Evolutionary conservation across 2,888 invertebrate species (phyloP).

Genomic region (Philhelius pedissequus): DNA sequence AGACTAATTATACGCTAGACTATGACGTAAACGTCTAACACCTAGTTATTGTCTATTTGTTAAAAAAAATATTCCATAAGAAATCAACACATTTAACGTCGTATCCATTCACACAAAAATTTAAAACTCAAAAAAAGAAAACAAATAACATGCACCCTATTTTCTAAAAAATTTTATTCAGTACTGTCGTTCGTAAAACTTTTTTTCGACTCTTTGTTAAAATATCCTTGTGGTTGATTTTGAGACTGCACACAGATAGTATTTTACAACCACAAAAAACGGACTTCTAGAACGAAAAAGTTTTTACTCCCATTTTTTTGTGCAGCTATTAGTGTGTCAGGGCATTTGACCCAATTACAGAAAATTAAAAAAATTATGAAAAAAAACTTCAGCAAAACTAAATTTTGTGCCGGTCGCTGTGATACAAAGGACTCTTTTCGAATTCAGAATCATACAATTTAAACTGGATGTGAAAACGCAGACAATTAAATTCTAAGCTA

Average conservation of each 20-base stretch:
- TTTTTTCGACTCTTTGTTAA: background rate
- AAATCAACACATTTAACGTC: no score
- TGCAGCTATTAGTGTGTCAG: background rate
- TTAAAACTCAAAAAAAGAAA: no score
- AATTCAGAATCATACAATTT: background rate
- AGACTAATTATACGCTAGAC: no score
- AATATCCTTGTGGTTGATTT: background rate
- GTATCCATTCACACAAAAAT: no score
- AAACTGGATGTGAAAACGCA: background rate
- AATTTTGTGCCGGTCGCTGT: background rate
- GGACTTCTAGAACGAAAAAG: background rate
- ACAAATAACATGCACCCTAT: background rate
- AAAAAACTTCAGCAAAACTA: background rate
- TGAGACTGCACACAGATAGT: background rate
- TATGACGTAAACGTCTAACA: no score
- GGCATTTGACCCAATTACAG: constrained; percentile 23
- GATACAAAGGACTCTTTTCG: background rate
- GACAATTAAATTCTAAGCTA: constrained; percentile 1
- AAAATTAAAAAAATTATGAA: constrained; percentile 1
- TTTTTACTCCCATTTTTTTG: background rate
- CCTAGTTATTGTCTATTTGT: no score
- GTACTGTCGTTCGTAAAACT: background rate
- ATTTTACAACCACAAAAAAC: background rate
- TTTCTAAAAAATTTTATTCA: no score
- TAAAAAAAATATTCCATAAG: no score